Evolutionary conservation across 2,888 invertebrate species (phyloP).

Genomic region (Drosophila neotestacea): DNA sequence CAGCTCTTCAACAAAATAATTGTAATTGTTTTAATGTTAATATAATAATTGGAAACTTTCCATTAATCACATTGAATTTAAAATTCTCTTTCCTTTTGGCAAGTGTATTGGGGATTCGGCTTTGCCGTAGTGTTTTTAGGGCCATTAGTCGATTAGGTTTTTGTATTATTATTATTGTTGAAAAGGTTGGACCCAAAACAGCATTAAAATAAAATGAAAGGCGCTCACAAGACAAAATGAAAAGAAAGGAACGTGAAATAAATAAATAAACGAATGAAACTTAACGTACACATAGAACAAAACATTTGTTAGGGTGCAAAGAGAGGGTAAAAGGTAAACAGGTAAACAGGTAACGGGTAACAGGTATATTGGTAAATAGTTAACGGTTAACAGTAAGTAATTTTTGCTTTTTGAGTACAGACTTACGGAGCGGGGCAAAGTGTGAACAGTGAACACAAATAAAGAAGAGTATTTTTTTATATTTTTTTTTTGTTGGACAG

Average conservation of each 20-base stretch:
- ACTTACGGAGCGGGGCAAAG: conserved; percentile 79
- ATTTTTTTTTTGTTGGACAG: conserved; percentile 28
- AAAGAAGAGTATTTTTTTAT: conserved; percentile 74
- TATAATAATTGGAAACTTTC: not conserved
- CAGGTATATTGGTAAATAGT: conserved; percentile 59
- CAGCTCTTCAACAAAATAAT: conserved; percentile 19
- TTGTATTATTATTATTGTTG: conserved; percentile 29
- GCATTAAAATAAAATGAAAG: conserved; percentile 74
- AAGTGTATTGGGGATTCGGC: conserved; percentile 26
- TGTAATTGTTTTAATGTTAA: not conserved
- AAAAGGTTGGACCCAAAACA: conserved; percentile 73
- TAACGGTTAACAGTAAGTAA: conserved; percentile 71
- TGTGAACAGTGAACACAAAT: conserved; percentile 83
- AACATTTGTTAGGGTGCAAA: conserved; percentile 45
- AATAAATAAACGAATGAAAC: conserved; percentile 58
- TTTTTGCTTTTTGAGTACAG: conserved; percentile 39
- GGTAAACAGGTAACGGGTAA: conserved; percentile 54
- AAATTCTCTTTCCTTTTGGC: not conserved
- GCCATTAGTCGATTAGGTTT: conserved; percentile 57
- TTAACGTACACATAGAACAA: conserved; percentile 57
- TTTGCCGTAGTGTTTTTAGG: conserved; percentile 10
- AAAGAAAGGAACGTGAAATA: conserved; percentile 42
- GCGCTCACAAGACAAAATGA: conserved; percentile 71
- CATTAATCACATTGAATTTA: not conserved
- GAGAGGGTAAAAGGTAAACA: conserved; percentile 21